A percentile compares a stretch with the other conserved stretches of the same genome.
Evolutionary conservation across 2,888 invertebrate genomes (phyloP).

Genomic region (Strigamia maritima): DNA sequence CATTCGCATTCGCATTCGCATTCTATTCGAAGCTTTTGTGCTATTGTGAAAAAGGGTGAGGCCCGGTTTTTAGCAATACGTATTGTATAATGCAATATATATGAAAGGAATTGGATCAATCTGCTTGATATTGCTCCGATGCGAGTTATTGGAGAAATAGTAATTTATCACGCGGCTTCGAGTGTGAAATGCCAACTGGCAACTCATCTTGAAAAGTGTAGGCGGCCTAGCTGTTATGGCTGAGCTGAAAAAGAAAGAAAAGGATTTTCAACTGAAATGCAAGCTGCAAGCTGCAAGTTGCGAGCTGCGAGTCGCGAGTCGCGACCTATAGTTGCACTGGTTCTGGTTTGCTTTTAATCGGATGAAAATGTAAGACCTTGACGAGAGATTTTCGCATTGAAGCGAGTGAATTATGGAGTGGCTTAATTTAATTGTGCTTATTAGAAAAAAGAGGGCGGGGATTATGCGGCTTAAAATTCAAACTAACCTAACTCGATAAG

Average conservation of each 20-base stretch:
- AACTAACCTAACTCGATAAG: background rate
- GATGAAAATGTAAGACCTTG: background rate
- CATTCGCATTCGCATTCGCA: too few species aligned
- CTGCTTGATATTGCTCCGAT: background rate
- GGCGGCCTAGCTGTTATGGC: background rate
- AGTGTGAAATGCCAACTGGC: too few species aligned
- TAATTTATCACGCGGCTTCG: too few species aligned
- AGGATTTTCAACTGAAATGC: too few species aligned
- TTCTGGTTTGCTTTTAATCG: too few species aligned
- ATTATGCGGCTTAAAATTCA: background rate
- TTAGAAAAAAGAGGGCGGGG: background rate
- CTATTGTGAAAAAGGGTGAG: background rate
- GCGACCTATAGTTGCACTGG: too few species aligned
- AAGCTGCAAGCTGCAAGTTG: too few species aligned
- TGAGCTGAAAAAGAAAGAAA: background rate
- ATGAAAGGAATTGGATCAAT: background rate
- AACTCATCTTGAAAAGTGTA: too few species aligned
- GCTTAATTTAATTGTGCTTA: background rate
- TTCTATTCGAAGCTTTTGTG: too few species aligned
- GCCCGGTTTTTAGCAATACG: background rate
- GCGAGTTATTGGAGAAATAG: too few species aligned
- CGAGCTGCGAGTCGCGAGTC: too few species aligned
- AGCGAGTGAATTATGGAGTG: background rate
- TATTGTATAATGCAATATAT: too few species aligned
- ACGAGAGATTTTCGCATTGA: background rate